Conservation (phyloP, 2,113 vertebrate genomes). For the Pundamilia nyererei region DNA sequence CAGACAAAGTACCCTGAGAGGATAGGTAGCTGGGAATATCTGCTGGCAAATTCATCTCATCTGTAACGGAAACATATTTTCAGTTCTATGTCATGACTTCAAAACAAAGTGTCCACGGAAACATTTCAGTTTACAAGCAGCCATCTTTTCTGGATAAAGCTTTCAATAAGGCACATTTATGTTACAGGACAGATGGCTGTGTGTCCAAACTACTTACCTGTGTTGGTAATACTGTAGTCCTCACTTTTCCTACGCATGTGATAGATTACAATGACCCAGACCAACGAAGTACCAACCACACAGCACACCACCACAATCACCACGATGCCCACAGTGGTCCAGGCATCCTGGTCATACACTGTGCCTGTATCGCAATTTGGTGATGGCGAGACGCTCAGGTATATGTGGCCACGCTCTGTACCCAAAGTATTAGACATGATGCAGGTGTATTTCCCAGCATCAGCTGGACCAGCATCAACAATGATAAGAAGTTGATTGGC, state of each 20-base stretch:
- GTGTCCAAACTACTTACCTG: slow-evolving; percentile 73
- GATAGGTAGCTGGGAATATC: slow-evolving; percentile 97
- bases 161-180: background rate
- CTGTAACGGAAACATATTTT: slow-evolving; percentile 59
- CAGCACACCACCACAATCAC: slow-evolving; percentile 98
- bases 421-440: slow-evolving; percentile 96
- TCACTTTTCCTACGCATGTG: slow-evolving; percentile 91
- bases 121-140: background rate
- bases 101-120: background rate
- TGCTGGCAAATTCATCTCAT: slow-evolving; percentile 92
- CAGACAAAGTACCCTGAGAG: slow-evolving; percentile 93
- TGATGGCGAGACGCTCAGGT: slow-evolving; percentile 82
- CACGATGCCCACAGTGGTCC: slow-evolving; percentile 94
- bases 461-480: slow-evolving; percentile 84
- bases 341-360: slow-evolving; percentile 77
- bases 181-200: background rate
- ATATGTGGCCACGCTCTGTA: slow-evolving; percentile 87
- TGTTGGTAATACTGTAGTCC: slow-evolving; percentile 96
- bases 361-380: slow-evolving; percentile 85
- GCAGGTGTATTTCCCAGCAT: slow-evolving; percentile 93
- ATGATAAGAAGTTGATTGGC: slow-evolving; percentile 94
- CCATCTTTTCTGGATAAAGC: background rate
- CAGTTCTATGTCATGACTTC: background rate
- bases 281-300: slow-evolving; percentile 94
- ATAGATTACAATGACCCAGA: slow-evolving; percentile 99